Conservation (phyloP, 1,140 invertebrate genomes). For the Eurosta solidaginis region DNA sequence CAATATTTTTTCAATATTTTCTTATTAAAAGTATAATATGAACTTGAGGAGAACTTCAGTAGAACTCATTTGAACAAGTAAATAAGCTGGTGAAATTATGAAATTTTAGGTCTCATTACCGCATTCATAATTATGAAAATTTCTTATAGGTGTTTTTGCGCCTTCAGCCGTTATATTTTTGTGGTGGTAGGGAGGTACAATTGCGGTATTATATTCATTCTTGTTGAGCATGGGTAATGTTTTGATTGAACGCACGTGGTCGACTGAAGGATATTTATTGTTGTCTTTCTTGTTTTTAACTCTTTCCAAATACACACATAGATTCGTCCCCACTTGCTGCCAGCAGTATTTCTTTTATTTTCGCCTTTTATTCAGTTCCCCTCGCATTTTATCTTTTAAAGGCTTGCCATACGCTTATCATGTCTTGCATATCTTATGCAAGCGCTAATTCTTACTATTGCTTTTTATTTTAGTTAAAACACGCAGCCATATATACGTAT, state of each 20-base stretch:
- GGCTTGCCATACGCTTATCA: not conserved
- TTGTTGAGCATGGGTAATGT: not conserved
- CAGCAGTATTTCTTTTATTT: not conserved
- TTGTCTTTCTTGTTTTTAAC: not conserved
- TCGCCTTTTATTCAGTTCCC: not conserved
- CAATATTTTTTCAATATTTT: no score
- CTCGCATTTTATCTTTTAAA: not conserved
- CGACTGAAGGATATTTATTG: not conserved
- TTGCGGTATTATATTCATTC: not conserved
- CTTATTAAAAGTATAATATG: no score
- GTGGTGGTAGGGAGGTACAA: not conserved
- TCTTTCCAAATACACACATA: not conserved
- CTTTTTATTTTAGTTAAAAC: no score
- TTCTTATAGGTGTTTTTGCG: no score
- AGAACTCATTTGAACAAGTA: no score
- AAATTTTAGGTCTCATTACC: no score
- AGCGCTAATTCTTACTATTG: not conserved
- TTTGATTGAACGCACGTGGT: conserved; percentile 13
- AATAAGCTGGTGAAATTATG: no score
- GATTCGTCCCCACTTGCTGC: not conserved
- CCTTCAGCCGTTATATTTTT: no score
- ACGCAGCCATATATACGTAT: no score
- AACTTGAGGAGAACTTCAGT: no score
- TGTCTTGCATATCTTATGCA: not conserved
- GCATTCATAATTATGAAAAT: no score